Base-by-base conservation (phyloP, 2,113 vertebrate genomes). In the Gasterosteus nipponicus region DNA sequence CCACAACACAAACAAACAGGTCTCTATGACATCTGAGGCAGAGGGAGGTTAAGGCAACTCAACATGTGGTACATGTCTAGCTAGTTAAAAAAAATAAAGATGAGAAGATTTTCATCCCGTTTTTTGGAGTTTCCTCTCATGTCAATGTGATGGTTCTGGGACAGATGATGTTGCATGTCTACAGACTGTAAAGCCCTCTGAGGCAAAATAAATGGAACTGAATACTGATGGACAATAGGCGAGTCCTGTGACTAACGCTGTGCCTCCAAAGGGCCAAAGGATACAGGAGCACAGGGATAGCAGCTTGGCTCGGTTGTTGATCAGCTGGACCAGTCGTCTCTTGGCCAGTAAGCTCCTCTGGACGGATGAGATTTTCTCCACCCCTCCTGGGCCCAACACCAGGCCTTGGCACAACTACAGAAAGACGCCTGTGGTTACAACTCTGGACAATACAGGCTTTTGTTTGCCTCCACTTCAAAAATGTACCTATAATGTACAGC, bases 221-320 rank as follows among this genome's bases (percentile, higher is more conserved):
- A 38, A 3, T 29, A 12, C 53, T 26, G 51, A 22, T 53, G 51
- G 29, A 56, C 6, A 14, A 10, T 3, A 14, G 5, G 8, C 0
- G 4, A 7, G 31, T 75, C 10, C 12, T 12, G 6, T 42, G 35
- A 64, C 26, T 14, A 35, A 29, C 33, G 6, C 8, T 51, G 29
- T 51, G 14, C 15, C 54, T 53, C 26, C 7, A 18, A 7, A 11
- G 1, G 7, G 10, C 7, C 53, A 73, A 82, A 97, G 96, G 98
- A 99, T 99, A 99, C 98, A 99, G 74, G 95, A 98, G 88, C 97
- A 98, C 59, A 99, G 93, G 7, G 97, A 96, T 41, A 99, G 95
- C 79, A 99, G 93, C 83, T 98, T 99, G 75, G 98, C 98, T 90
- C 95, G 63, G 87, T 97, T 98, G 90, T 99, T 99, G 93, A 98